Evolutionary conservation across 37 sponge, comb jelly and placozoan genomes (phyloP).

Genomic region (Cliona cf. orientalis): DNA sequence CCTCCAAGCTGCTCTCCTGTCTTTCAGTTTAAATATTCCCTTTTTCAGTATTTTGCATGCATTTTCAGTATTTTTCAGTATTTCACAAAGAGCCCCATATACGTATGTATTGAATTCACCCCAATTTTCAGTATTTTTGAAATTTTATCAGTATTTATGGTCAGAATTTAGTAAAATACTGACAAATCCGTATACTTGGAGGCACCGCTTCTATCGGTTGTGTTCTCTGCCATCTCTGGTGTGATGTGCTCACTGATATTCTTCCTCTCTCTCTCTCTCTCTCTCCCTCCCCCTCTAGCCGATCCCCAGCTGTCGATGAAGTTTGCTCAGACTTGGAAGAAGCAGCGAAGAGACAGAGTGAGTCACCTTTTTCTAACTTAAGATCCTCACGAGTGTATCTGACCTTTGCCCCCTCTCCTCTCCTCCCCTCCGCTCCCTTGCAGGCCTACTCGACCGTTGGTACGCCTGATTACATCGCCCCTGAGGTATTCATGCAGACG

Average conservation of each 20-base stretch:
- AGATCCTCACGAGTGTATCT: neutral
- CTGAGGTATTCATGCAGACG: slow-evolving; percentile 94
- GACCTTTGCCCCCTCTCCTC: neutral
- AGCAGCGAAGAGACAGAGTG: slow-evolving; percentile 84
- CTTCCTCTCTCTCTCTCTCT: neutral
- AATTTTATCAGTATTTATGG: too few species aligned
- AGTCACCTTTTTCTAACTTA: neutral
- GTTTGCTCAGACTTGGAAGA: slow-evolving; percentile 92
- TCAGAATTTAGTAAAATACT: too few species aligned
- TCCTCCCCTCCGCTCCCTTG: slow-evolving; percentile 7
- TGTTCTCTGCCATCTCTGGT: neutral
- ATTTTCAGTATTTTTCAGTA: too few species aligned
- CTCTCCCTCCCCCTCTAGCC: slow-evolving; percentile 34
- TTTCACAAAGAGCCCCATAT: too few species aligned
- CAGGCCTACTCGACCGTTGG: slow-evolving; percentile 97
- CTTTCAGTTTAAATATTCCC: too few species aligned
- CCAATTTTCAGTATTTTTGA: neutral
- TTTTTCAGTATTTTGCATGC: too few species aligned
- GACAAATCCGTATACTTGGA: neutral
- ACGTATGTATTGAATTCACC: too few species aligned
- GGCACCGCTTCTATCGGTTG: too few species aligned
- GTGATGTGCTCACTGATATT: neutral
- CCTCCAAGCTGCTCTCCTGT: too few species aligned
- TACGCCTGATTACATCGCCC: slow-evolving; percentile 99
- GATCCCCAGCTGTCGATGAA: slow-evolving; percentile 69